Base-by-base conservation (phyloP, 2,797 vertebrate species). In the Periophthalmus magnuspinnatus region DNA sequence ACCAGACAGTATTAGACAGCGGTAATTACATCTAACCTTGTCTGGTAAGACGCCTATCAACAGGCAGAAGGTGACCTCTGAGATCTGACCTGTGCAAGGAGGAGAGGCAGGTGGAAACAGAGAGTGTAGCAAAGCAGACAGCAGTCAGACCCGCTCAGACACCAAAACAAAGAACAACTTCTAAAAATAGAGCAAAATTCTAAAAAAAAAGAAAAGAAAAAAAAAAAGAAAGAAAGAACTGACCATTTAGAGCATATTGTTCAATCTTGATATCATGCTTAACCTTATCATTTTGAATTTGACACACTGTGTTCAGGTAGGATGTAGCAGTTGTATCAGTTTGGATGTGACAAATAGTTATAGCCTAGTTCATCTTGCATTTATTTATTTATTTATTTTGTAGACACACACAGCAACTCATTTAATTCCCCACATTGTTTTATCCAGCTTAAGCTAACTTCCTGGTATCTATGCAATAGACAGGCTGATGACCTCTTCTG, bases 1-100 rank as follows among this genome's bases (percentile, higher is more conserved):
- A 99, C 97, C 97, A 98, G 97, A 98, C 97, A 99, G 97, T 99
- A 99, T 99, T 99, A 98, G 97, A 98, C 95, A 93, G 80, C 84
- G 90, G 71, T 93, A 94, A 90, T 89, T 90, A 97, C 93, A 96
- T 99, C 97, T 98, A 98, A 99, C 95, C 93, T 81, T 98, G 97
- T 95, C 97, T 98, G 97, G 97, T 98, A 99, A 99, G 96, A 96
- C 97, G 87, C 90, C 95, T 92, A 96, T 97, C 95, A 74, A 91
- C 94, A 92, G 95, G 96, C 95, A 86, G 77, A 86, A 88, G 85
- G 83, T 50, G 84, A 89, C 84, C 81, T 90, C 88, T 88, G 87
- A 89, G 72, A 80, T 78, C 83, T 86, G 81, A 87, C 89, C 88
- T 83, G 86, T 77, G 79, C 86, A 84, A 77, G 85, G 77, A 88